Evolutionary conservation across 2,113 vertebrate species (phyloP).

Genomic region (Bungarus multicinctus): DNA sequence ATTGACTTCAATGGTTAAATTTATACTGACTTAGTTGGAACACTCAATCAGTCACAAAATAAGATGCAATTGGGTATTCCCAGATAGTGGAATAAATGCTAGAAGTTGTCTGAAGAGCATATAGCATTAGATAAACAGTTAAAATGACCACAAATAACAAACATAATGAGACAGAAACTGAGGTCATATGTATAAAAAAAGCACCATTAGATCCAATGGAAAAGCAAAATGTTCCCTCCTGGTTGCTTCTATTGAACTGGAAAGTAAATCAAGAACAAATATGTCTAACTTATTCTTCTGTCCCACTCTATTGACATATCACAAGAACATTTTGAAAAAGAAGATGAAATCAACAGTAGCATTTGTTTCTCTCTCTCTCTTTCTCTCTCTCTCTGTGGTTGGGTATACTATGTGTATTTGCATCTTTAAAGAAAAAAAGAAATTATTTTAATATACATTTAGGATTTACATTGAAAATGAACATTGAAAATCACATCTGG

Average conservation of each 20-base stretch:
- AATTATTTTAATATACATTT: not conserved
- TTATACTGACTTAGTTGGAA: slow-evolving; percentile 5
- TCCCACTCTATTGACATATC: not conserved
- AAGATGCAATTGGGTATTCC: not conserved
- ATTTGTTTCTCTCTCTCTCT: not conserved
- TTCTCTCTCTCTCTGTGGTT: not conserved
- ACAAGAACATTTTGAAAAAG: slow-evolving; percentile 44
- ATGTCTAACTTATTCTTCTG: slow-evolving; percentile 28
- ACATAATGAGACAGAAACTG: slow-evolving; percentile 62
- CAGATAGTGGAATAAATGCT: slow-evolving; percentile 47
- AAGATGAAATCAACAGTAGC: not conserved
- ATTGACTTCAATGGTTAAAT: slow-evolving; percentile 19
- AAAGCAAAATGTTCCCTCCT: slow-evolving; percentile 63
- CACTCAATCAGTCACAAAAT: slow-evolving; percentile 4
- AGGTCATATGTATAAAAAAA: slow-evolving; percentile 67
- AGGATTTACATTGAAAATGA: not conserved
- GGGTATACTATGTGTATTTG: not conserved
- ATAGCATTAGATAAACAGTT: slow-evolving; percentile 49
- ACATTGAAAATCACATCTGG: not conserved
- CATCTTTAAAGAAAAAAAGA: not conserved
- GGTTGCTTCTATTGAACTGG: slow-evolving; percentile 28
- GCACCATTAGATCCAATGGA: slow-evolving; percentile 62
- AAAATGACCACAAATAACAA: slow-evolving; percentile 53
- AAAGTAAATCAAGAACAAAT: not conserved
- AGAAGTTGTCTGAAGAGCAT: slow-evolving; percentile 38